A percentile compares a stretch with the other conserved stretches of the same genome.
Evolutionary conservation across 1,140 invertebrate species (phyloP).

Genomic region (honey bee (Apis mellifera)): Amel_HAv3.1 CM009936.2:5296501-5297000

Average conservation of each 20-base stretch:
- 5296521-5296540: constrained; percentile 49
- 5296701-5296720: neutral
- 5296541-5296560: constrained; percentile 52
- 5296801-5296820: neutral
- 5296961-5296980: constrained; percentile 3
- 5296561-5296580: constrained; percentile 49
- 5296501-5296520: constrained; percentile 36
- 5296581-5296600: constrained; percentile 30
- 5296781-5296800: neutral
- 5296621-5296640: constrained; percentile 50
- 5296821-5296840: neutral
- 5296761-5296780: constrained; percentile 2
- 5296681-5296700: constrained; percentile 22
- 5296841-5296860: constrained; percentile 10
- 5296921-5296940: constrained; percentile 25
- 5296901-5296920: constrained; percentile 18
- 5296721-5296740: no score
- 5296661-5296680: neutral
- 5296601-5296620: constrained; percentile 37
- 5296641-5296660: neutral
- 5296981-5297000: constrained; percentile 30
- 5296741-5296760: constrained; percentile 6
- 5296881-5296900: constrained; percentile 59
- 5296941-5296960: neutral
- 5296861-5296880: constrained; percentile 47